Conservation (phyloP, 2,888 invertebrate genomes). For the Carabus problematicus region DNA sequence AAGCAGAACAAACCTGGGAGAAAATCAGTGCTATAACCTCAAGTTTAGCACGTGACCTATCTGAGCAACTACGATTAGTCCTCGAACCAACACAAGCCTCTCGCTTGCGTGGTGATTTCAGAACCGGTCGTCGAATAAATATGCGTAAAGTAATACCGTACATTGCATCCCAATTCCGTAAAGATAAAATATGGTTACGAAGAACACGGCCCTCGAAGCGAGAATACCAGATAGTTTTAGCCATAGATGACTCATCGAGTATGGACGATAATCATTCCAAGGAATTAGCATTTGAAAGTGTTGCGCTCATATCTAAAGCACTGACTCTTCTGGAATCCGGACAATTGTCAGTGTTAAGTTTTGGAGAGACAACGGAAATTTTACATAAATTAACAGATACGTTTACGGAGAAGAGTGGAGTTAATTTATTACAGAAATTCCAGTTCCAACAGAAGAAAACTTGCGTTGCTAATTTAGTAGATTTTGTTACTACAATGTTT, state of each 20-base stretch:
- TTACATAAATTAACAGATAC: slow-evolving; percentile 87
- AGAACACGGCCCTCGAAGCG: slow-evolving; percentile 94
- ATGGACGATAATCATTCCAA: slow-evolving; percentile 91
- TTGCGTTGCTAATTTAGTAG: slow-evolving; percentile 80
- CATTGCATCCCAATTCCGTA: slow-evolving; percentile 98
- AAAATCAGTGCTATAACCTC: slow-evolving; percentile 66
- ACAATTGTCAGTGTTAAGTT: slow-evolving; percentile 88
- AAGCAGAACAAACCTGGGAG: slow-evolving; percentile 68
- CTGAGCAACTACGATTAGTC: slow-evolving; percentile 92
- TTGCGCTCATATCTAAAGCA: slow-evolving; percentile 90
- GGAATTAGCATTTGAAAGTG: slow-evolving; percentile 92
- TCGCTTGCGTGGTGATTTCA: slow-evolving; percentile 91
- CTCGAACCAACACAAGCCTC: slow-evolving; percentile 95
- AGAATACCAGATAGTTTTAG: slow-evolving; percentile 94
- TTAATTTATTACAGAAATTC: slow-evolving; percentile 79
- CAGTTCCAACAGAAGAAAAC: slow-evolving; percentile 92
- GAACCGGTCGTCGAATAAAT: slow-evolving; percentile 95
- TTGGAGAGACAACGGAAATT: slow-evolving; percentile 84
- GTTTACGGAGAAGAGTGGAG: slow-evolving; percentile 87
- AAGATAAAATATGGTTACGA: slow-evolving; percentile 98
- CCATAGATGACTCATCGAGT: slow-evolving; percentile 94
- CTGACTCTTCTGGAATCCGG: slow-evolving; percentile 93
- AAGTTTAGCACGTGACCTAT: slow-evolving; percentile 80
- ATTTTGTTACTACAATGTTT: slow-evolving; percentile 77
- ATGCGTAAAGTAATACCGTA: slow-evolving; percentile 99